These are phyloP conservation scores for Lycia hirtaria DNA, from an alignment of 2,888 invertebrate genomes.

Conservation along the genomic window DNA sequence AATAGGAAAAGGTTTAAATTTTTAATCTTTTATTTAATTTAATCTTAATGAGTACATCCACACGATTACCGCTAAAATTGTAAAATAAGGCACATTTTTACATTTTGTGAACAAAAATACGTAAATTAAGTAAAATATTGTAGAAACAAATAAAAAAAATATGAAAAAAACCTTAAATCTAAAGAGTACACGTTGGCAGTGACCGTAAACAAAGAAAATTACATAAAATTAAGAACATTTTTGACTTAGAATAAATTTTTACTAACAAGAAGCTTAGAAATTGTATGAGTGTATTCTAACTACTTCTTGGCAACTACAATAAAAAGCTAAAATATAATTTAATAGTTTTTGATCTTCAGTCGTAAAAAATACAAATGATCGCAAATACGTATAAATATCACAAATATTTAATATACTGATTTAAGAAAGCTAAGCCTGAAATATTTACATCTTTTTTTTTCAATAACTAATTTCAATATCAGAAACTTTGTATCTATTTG, in stretches of 20 bases:
- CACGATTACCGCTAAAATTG: conserved; percentile 48
- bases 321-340: conserved; percentile 29
- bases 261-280: conserved; percentile 25
- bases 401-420: conserved; percentile 14
- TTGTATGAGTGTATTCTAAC: conserved; percentile 5
- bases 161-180: conserved; percentile 37
- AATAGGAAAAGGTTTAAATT: no score
- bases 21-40: conserved; percentile 42
- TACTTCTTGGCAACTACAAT: conserved; percentile 32
- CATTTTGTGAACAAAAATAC: conserved; percentile 31
- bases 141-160: conserved; percentile 32
- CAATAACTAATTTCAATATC: neutral
- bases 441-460: conserved; percentile 4
- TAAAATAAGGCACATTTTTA: conserved; percentile 61
- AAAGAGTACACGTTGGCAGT: conserved; percentile 67
- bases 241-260: conserved; percentile 58
- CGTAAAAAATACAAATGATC: conserved; percentile 16
- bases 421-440: neutral
- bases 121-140: conserved; percentile 18
- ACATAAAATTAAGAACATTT: conserved; percentile 23
- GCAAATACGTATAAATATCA: conserved; percentile 31
- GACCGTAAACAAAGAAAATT: conserved; percentile 43
- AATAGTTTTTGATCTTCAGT: conserved; percentile 37
- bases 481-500: neutral
- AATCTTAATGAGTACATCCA: conserved; percentile 47